Evolutionary conservation across 2,888 invertebrate species (phyloP), one percentile per base, ranked within the genome.

Genomic region (Drosophila imparisetae): DNA sequence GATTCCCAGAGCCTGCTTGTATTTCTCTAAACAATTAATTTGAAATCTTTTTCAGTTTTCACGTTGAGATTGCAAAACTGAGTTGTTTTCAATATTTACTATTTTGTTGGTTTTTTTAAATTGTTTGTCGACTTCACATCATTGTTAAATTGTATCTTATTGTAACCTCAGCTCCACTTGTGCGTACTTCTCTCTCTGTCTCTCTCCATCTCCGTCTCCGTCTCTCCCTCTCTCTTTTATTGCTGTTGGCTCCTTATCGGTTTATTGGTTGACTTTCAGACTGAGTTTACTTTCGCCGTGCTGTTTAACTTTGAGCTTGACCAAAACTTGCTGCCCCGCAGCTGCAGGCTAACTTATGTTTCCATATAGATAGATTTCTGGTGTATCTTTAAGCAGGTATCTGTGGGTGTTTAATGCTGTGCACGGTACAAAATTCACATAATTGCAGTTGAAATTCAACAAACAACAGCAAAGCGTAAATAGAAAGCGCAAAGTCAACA

Each of bases 401-500:
- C 32, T 24, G 34, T 32, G 50, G 48, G 73, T 24, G 86, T 86
- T 89, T 89, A 80, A 90, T 86, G 89, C 85, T 86, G 90, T 80
- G 89, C 86, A 83, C 90, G 89, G 90, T 80, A 70, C 32, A 80
- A 86, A 86, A 90, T 89, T 72, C 85, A 86, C 84, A 86, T 86
- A 86, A 86, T 86, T 90, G 85, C 89, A 90, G 85, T 89, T 89
- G 85, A 74, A 89, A 88, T 86, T 86, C 84, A 87, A 83, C 90
- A 86, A 90, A 86, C 85, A 90, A 78, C 74, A 75, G 86, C 80
- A 78, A 64, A 89, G 89, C 86, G 85, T 83, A 86, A 88, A 88
- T 83, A 90, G 89, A 90, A 90, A 86, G 83, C 86, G 89, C 89
- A 86, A 89, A 86, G 90, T 86, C 90, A 89, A 90, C 85, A 90